A percentile compares a stretch with the other conserved stretches of the same genome.
Evolutionary conservation across 2,113 vertebrate genomes (phyloP).

Genomic region (Lasiurus borealis): DNA sequence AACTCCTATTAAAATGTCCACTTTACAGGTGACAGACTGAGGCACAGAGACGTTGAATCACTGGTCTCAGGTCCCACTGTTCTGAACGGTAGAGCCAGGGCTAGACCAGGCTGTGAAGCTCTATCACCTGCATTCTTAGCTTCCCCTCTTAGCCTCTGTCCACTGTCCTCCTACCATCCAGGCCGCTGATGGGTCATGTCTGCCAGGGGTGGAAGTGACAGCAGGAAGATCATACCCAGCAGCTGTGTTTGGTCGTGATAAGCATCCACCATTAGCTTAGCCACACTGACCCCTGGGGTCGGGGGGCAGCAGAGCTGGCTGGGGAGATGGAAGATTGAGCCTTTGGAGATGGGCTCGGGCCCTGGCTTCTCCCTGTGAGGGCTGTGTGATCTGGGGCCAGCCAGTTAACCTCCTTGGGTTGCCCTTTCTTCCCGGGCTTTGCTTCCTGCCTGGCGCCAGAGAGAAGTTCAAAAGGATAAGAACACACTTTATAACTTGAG

Average conservation of each 20-base stretch:
- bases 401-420: not conserved
- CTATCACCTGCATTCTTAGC: not conserved
- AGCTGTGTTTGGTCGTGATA: not conserved
- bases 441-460: not conserved
- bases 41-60: not conserved
- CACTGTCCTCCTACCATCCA: not conserved
- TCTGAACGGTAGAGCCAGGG: not conserved
- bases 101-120: not conserved
- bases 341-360: not conserved
- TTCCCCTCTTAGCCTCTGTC: no score
- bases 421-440: not conserved
- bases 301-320: not conserved
- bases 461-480: not conserved
- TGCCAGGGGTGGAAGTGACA: not conserved
- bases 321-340: not conserved
- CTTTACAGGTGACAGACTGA: not conserved
- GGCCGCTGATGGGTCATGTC: not conserved
- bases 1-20: not conserved
- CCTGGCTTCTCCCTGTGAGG: not conserved
- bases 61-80: not conserved
- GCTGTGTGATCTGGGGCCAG: not conserved
- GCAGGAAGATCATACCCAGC: not conserved
- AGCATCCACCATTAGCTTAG: not conserved
- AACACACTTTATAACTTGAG: not conserved
- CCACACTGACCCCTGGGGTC: accelerated